Conservation (phyloP, 2,888 invertebrate genomes). For the Idaea biselata region DNA sequence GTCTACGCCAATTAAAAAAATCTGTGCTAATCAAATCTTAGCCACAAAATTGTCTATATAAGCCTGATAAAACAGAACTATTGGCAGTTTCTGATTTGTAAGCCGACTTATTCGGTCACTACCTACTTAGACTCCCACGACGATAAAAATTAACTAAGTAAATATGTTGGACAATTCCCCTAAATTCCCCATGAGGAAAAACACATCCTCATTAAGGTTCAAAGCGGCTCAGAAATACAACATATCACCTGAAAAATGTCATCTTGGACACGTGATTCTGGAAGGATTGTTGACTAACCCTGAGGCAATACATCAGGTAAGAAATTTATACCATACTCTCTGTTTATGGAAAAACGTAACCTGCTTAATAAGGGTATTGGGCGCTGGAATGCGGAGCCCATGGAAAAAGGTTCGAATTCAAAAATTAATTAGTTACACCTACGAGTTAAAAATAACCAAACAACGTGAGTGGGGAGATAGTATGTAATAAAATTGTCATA, state of each 20-base stretch:
- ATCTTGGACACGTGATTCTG: conserved; percentile 46
- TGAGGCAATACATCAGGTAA: background rate
- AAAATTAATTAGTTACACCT: too few species aligned
- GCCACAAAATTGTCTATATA: background rate
- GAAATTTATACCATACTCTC: background rate
- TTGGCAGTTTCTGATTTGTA: background rate
- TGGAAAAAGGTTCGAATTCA: too few species aligned
- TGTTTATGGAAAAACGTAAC: too few species aligned
- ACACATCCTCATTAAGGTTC: conserved; percentile 35
- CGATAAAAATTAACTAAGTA: background rate
- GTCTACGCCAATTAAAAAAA: background rate
- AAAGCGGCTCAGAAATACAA: conserved; percentile 39
- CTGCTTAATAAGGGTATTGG: conserved; percentile 44
- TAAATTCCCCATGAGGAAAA: conserved; percentile 33
- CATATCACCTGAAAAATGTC: conserved; percentile 40
- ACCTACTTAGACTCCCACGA: background rate
- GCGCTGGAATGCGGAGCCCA: too few species aligned
- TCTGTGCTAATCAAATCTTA: background rate
- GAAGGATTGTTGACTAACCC: conserved; percentile 37
- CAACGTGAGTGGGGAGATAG: too few species aligned
- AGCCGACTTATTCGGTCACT: background rate
- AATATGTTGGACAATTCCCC: conserved; percentile 34
- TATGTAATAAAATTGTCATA: too few species aligned
- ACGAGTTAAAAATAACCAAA: too few species aligned
- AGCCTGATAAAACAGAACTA: conserved; percentile 1